Evolutionary conservation across 2,888 invertebrate species (phyloP).

Genomic region (Tyria jacobaeae): DNA sequence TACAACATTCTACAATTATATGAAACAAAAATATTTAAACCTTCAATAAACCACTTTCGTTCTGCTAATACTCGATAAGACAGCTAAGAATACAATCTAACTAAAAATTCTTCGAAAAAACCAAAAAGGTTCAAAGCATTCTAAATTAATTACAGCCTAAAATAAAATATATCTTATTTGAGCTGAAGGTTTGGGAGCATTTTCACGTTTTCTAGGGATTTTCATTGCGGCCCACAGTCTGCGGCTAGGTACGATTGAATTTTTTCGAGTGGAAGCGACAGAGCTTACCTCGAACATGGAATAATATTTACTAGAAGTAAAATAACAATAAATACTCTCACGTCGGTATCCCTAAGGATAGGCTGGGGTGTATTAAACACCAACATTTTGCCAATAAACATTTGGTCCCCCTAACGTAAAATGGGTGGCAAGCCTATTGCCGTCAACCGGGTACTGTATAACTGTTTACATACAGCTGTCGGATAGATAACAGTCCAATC

Average conservation of each 20-base stretch:
- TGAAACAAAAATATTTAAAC: background rate
- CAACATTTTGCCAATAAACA: no score
- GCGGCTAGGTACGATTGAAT: conserved; percentile 79
- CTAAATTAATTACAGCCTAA: conserved; percentile 66
- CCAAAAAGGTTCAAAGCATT: conserved; percentile 42
- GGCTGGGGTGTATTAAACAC: no score
- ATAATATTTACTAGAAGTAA: conserved; percentile 42
- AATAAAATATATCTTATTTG: conserved; percentile 71
- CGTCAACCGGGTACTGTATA: no score
- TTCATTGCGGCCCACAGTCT: conserved; percentile 72
- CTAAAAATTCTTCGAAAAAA: conserved; percentile 39
- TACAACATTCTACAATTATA: background rate
- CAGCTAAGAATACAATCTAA: conserved; percentile 33
- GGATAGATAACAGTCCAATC: no score
- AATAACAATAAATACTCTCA: no score
- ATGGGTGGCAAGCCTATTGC: no score
- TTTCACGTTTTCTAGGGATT: conserved; percentile 80
- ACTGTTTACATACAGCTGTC: no score
- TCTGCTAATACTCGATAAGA: conserved; percentile 33
- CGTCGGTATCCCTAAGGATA: no score
- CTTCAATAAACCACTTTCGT: conserved; percentile 12
- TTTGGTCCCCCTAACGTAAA: no score
- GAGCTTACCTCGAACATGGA: conserved; percentile 57
- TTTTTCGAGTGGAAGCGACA: conserved; percentile 85
- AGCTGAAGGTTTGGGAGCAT: conserved; percentile 64